These are phyloP conservation scores for Calameuta pallipes DNA, from an alignment of 2,888 invertebrate species.

Conservation along the genomic window DNA sequence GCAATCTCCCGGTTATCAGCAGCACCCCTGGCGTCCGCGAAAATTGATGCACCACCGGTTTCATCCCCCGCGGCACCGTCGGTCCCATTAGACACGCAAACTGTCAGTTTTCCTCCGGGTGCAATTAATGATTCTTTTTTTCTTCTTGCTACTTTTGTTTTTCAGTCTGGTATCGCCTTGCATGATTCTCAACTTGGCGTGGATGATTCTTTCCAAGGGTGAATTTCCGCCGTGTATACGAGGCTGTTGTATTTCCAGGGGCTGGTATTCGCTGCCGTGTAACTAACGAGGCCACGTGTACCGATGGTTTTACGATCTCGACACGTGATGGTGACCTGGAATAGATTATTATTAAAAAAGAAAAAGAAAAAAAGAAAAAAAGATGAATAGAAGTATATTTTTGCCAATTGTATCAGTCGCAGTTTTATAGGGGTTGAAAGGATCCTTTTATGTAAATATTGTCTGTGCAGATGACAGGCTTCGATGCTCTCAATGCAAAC, in stretches of 20 bases:
- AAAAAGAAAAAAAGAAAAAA: neutral
- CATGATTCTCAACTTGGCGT: constrained; percentile 7
- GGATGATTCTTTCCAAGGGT: neutral
- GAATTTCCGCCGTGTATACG: neutral
- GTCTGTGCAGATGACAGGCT: neutral
- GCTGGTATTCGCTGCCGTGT: neutral
- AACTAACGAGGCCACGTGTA: neutral
- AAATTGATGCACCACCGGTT: constrained; percentile 36
- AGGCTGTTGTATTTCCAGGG: neutral
- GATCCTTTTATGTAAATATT: neutral
- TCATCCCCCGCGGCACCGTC: neutral
- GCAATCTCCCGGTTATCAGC: constrained; percentile 47
- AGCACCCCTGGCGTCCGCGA: constrained; percentile 37
- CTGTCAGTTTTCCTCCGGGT: constrained; percentile 13
- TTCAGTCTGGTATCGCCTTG: constrained; percentile 1
- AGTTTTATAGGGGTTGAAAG: neutral
- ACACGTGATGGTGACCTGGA: neutral
- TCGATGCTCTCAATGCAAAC: constrained; percentile 47
- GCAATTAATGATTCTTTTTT: constrained; percentile 4
- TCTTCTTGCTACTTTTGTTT: constrained; percentile 7
- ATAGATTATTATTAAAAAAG: neutral
- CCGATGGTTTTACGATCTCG: neutral
- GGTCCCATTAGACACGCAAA: constrained; percentile 31
- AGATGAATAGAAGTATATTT: neutral
- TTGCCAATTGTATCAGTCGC: neutral